Evolutionary conservation across 2,888 invertebrate species (phyloP).

Genomic region (Alloscopus bannaensis): DNA sequence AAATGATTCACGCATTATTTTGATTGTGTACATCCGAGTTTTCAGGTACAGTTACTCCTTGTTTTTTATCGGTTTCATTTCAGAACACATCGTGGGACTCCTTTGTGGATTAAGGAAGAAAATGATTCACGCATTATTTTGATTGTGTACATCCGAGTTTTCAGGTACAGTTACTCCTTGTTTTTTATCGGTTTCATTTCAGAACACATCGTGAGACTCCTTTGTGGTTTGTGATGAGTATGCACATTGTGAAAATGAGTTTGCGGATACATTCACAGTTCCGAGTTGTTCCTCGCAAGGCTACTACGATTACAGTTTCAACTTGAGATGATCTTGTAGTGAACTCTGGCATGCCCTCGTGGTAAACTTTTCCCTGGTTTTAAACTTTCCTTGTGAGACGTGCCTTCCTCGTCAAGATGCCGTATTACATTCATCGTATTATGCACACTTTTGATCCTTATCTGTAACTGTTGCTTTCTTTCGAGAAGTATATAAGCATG

Average conservation of each 20-base stretch:
- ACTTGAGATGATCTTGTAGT: conserved; percentile 62
- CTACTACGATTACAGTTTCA: conserved; percentile 61
- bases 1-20: conserved; percentile 55
- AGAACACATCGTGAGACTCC: too few relatives aligned
- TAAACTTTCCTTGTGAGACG: too few relatives aligned
- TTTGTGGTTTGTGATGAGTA: too few relatives aligned
- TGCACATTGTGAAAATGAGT: conserved; percentile 26
- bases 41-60: conserved; percentile 48
- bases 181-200: too few relatives aligned
- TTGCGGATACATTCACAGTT: conserved; percentile 65
- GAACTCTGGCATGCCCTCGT: conserved; percentile 57
- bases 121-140: conserved; percentile 55
- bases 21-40: conserved; percentile 53
- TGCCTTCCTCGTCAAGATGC: too few relatives aligned
- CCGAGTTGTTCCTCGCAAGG: conserved; percentile 33
- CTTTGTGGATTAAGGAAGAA: conserved; percentile 31
- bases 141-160: conserved; percentile 52
- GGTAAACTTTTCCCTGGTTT: conserved; percentile 29
- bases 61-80: too few relatives aligned
- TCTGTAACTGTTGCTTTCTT: conserved; percentile 57
- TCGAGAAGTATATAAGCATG: too few relatives aligned
- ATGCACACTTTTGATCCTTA: conserved; percentile 16
- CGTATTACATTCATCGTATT: conserved; percentile 7
- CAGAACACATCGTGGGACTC: too few relatives aligned
- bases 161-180: conserved; percentile 46